phyloP scores from a whole-genome alignment of 2,797 vertebrate species.

The Halcyon leucocephala region DNA sequence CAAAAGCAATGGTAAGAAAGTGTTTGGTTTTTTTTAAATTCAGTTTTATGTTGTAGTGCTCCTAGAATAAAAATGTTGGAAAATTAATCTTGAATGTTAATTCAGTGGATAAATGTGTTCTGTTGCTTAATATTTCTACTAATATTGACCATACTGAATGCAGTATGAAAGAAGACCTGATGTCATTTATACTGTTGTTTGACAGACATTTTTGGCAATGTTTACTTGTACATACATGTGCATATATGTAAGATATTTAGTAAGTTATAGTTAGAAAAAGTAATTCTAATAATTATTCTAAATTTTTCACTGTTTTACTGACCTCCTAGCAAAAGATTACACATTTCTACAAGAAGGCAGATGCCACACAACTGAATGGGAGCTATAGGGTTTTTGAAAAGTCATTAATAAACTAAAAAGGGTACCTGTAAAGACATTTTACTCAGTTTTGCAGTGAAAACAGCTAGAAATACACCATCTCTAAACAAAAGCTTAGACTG shows the following conservation, averaged over 20 bases:
- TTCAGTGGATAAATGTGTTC: background rate
- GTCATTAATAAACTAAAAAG: background rate
- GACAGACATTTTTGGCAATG: background rate
- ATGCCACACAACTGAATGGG: background rate
- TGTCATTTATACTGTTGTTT: background rate
- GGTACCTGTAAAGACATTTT: background rate
- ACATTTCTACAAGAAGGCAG: background rate
- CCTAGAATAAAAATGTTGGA: background rate
- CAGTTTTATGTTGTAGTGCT: background rate
- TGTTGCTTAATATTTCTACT: background rate
- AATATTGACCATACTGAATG: background rate
- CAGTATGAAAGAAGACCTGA: background rate
- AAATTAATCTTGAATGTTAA: background rate
- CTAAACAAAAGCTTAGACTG: background rate
- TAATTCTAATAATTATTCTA: background rate
- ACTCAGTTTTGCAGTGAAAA: background rate
- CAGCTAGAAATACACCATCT: background rate
- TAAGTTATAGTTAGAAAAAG: background rate
- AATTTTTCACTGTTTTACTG: background rate
- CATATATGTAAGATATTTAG: background rate
- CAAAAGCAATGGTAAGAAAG: conserved; percentile 79
- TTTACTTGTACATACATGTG: background rate
- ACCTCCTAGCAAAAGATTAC: background rate
- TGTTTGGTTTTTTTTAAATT: background rate
- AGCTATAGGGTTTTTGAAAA: background rate